These are phyloP conservation scores for Melanostoma mellinum DNA, from an alignment of 2,888 invertebrate genomes.

Conservation along the genomic window DNA sequence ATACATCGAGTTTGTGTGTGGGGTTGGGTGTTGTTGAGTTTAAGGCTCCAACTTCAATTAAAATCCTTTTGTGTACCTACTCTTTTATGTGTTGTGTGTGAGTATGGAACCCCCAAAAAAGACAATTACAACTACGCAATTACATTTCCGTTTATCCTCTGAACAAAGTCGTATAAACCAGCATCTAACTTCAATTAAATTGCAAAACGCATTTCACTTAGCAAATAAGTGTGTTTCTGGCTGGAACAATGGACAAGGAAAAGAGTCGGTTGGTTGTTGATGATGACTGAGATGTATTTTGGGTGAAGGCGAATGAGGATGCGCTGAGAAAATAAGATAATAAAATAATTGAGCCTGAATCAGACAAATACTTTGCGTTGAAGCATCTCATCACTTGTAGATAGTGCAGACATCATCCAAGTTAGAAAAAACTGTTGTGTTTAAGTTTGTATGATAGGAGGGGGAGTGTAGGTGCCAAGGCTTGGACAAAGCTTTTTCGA, in stretches of 20 bases:
- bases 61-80: conserved; percentile 16
- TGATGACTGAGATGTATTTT: too few species aligned
- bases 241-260: conserved; percentile 34
- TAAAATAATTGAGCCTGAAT: conserved; percentile 5
- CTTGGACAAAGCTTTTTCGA: too few species aligned
- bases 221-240: conserved; percentile 55
- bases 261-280: too few species aligned
- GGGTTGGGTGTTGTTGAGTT: conserved; percentile 18
- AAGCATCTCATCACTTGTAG: conserved; percentile 7
- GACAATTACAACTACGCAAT: conserved; percentile 67
- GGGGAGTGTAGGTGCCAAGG: too few species aligned
- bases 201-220: conserved; percentile 68
- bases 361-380: conserved; percentile 5
- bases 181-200: conserved; percentile 64
- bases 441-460: too few species aligned
- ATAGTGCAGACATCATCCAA: not conserved
- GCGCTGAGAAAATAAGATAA: not conserved
- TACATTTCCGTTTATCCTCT: conserved; percentile 46
- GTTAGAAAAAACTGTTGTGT: too few species aligned
- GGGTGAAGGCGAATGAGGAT: not conserved
- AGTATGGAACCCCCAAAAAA: conserved; percentile 33
- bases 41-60: conserved; percentile 54
- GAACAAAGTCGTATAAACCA: not conserved
- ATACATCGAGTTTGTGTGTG: not conserved
- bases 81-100: not conserved